Percentiles rank a stretch among this genome's conserved stretches.
Conservation (phyloP, 2,888 invertebrate genomes). For the Pristionchus arcanus region DNA sequence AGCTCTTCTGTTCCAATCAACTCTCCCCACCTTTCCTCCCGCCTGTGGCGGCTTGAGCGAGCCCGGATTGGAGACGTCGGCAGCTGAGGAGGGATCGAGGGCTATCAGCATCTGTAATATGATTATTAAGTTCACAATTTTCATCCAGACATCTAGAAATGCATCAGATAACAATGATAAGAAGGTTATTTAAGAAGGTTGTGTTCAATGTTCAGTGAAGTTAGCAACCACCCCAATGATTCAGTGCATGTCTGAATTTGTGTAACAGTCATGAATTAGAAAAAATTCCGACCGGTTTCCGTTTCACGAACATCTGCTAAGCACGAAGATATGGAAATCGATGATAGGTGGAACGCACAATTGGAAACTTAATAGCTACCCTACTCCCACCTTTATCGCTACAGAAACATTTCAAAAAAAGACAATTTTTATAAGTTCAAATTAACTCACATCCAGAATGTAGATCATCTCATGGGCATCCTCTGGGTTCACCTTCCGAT, state of each 20-base stretch:
- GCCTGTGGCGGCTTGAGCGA: slow-evolving; percentile 59
- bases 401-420: no score
- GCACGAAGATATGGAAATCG: neutral
- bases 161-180: no score
- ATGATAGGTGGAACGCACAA: neutral
- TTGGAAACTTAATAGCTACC: no score
- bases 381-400: no score
- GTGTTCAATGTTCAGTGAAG: no score
- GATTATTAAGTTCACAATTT: neutral
- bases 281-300: neutral
- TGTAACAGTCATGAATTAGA: neutral
- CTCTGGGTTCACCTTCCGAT: slow-evolving; percentile 80
- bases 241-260: no score
- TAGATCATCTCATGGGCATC: slow-evolving; percentile 83
- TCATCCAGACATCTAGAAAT: no score
- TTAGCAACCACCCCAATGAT: no score
- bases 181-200: no score
- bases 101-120: slow-evolving; percentile 56
- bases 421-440: no score
- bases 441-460: slow-evolving; percentile 89
- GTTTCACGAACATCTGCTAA: neutral
- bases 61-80: slow-evolving; percentile 57
- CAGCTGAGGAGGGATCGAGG: slow-evolving; percentile 37
- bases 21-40: slow-evolving; percentile 56
- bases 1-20: no score